Percentiles rank a stretch among this genome's conserved stretches.
These are phyloP conservation scores for Tupaia tana DNA, from an alignment of 2,113 vertebrate genomes.

Conservation along the genomic window DNA sequence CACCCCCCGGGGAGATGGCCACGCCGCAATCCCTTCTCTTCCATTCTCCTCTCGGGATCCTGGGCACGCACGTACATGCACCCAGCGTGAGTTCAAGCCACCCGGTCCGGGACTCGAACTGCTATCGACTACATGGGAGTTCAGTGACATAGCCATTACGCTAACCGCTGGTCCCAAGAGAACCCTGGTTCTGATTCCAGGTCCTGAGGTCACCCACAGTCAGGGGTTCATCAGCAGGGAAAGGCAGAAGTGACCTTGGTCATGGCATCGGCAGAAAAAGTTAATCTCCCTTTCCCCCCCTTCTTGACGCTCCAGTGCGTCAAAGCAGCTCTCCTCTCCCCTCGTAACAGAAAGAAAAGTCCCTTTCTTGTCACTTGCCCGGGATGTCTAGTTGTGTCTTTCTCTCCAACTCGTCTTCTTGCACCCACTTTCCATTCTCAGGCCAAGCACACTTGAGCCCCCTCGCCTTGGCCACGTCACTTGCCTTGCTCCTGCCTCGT, in stretches of 20 bases:
- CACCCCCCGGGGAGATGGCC: too few species aligned
- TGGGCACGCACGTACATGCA: too few species aligned
- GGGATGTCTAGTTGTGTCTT: not conserved
- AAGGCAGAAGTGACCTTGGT: not conserved
- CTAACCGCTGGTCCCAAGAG: too few species aligned
- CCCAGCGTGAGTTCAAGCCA: too few species aligned
- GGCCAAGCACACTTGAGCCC: not conserved
- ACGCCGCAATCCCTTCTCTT: too few species aligned
- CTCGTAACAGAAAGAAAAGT: not conserved
- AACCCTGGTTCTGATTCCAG: not conserved
- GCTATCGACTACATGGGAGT: too few species aligned
- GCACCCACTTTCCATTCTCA: not conserved
- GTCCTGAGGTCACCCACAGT: not conserved
- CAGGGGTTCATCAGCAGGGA: not conserved
- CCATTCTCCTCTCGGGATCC: too few species aligned
- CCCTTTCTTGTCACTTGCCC: not conserved
- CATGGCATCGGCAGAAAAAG: not conserved
- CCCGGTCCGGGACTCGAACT: too few species aligned
- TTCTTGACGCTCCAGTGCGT: not conserved
- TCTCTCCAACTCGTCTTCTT: not conserved
- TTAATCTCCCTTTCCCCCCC: not conserved
- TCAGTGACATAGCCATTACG: too few species aligned
- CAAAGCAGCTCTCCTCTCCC: not conserved
- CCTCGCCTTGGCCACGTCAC: accelerated
- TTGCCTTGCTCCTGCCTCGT: accelerated